A percentile compares a stretch with the other conserved stretches of the same genome.
Conservation (phyloP, 1,140 invertebrate genomes). For the Drosophila busckii region DNA sequence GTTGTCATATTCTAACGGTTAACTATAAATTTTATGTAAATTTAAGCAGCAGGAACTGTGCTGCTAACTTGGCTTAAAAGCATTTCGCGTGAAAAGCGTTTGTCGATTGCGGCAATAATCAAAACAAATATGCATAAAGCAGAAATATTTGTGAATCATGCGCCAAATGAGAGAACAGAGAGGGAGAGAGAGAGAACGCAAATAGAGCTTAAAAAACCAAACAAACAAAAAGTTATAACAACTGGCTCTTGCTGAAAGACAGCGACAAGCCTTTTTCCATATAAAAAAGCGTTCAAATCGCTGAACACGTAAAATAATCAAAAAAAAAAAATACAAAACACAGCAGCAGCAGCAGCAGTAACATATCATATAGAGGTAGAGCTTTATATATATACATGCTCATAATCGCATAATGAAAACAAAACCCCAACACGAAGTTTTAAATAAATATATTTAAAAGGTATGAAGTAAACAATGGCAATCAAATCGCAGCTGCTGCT, state of each 20-base stretch:
- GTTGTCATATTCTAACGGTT: constrained; percentile 44
- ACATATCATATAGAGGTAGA: too few relatives aligned
- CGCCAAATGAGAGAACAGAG: constrained; percentile 1
- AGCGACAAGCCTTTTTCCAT: constrained; percentile 50
- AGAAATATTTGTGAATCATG: constrained; percentile 67
- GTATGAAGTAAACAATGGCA: constrained; percentile 66
- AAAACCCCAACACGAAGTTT: constrained; percentile 19
- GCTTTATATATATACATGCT: constrained; percentile 4
- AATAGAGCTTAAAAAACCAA: constrained; percentile 67
- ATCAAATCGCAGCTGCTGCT: constrained; percentile 44
- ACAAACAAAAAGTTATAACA: constrained; percentile 10
- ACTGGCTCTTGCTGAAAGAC: not conserved
- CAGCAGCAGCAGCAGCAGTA: too few relatives aligned
- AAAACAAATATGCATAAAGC: constrained; percentile 7
- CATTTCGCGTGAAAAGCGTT: too few relatives aligned
- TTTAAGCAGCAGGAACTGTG: too few relatives aligned
- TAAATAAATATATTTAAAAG: constrained; percentile 57
- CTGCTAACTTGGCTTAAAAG: too few relatives aligned
- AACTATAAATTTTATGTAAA: constrained; percentile 52
- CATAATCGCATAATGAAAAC: constrained; percentile 23
- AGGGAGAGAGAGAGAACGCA: constrained; percentile 18
- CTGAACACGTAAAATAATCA: constrained; percentile 67
- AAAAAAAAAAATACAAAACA: too few relatives aligned
- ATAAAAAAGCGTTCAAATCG: constrained; percentile 46
- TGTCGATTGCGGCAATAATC: constrained; percentile 57